These are phyloP conservation scores for Meteorus cinctellus DNA, from an alignment of 2,888 invertebrate genomes.

Conservation along the genomic window DNA sequence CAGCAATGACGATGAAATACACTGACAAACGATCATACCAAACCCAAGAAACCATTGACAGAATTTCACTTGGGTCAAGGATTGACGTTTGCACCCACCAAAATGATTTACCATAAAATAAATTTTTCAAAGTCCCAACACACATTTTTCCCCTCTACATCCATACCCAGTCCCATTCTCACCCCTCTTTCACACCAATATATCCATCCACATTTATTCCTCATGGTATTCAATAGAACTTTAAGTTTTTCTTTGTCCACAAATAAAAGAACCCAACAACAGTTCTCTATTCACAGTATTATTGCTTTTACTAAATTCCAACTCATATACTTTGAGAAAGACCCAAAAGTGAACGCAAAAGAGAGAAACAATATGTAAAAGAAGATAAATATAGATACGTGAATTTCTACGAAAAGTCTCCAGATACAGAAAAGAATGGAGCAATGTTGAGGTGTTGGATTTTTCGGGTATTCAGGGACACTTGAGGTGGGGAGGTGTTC, in stretches of 20 bases:
- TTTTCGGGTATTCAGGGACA: slow-evolving; percentile 34
- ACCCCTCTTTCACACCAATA: slow-evolving; percentile 5
- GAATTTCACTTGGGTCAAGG: slow-evolving; percentile 33
- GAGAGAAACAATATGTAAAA: slow-evolving; percentile 20
- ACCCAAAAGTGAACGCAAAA: slow-evolving; percentile 11
- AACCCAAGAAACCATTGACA: slow-evolving; percentile 3
- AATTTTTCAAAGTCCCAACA: slow-evolving; percentile 28
- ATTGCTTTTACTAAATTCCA: slow-evolving; percentile 42
- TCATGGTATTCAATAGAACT: slow-evolving; percentile 34
- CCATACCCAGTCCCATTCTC: not conserved
- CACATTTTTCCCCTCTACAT: not conserved
- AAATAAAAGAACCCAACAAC: slow-evolving; percentile 16
- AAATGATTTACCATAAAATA: slow-evolving; percentile 41
- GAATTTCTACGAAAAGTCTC: slow-evolving; percentile 43
- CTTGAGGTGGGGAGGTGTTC: slow-evolving; percentile 33
- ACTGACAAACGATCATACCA: not conserved
- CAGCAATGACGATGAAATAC: not conserved
- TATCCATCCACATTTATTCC: slow-evolving; percentile 17
- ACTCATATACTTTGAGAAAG: slow-evolving; percentile 24
- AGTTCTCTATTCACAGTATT: slow-evolving; percentile 9
- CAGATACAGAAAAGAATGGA: slow-evolving; percentile 48
- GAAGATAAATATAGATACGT: slow-evolving; percentile 25
- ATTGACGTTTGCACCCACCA: slow-evolving; percentile 45
- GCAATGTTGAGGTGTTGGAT: slow-evolving; percentile 44
- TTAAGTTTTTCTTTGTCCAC: slow-evolving; percentile 36